Conservation (phyloP, 2,888 invertebrate species). For the Ophioninae sp. region DNA sequence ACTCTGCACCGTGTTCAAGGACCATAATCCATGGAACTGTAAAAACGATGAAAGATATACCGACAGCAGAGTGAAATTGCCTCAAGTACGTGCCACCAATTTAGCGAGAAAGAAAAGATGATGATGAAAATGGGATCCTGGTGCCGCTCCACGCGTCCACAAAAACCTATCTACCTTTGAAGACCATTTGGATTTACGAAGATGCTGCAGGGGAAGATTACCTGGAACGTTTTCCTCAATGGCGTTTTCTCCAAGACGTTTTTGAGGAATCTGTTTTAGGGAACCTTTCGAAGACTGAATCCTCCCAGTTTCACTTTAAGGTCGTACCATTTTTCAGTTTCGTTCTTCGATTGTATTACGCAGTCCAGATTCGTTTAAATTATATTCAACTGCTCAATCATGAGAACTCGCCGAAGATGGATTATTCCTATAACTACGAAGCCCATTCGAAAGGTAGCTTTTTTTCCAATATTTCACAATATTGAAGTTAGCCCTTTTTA, state of each 20-base stretch:
- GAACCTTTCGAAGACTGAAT: slow-evolving; percentile 19
- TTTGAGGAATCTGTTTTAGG: slow-evolving; percentile 15
- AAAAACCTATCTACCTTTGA: slow-evolving; percentile 32
- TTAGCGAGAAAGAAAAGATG: slow-evolving; percentile 38
- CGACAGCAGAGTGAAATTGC: slow-evolving; percentile 18
- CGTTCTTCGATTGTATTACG: background rate
- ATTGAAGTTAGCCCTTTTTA: background rate
- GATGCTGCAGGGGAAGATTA: slow-evolving; percentile 20
- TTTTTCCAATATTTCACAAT: background rate
- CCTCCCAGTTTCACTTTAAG: background rate
- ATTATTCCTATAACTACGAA: background rate
- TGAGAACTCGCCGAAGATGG: background rate
- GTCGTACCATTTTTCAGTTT: background rate
- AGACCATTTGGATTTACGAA: slow-evolving; percentile 40
- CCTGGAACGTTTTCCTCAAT: slow-evolving; percentile 56
- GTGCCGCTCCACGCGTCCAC: slow-evolving; percentile 36
- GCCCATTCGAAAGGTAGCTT: background rate
- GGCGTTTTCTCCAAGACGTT: slow-evolving; percentile 56
- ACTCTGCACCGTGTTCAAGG: slow-evolving; percentile 31
- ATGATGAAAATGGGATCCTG: slow-evolving; percentile 26
- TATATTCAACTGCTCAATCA: background rate
- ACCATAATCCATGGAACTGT: background rate
- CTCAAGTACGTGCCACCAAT: slow-evolving; percentile 54
- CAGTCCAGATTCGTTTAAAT: slow-evolving; percentile 1
- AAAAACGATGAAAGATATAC: slow-evolving; percentile 34